Evolutionary conservation across 2,888 invertebrate genomes (phyloP).

Genomic region (Smittia sp.): DNA sequence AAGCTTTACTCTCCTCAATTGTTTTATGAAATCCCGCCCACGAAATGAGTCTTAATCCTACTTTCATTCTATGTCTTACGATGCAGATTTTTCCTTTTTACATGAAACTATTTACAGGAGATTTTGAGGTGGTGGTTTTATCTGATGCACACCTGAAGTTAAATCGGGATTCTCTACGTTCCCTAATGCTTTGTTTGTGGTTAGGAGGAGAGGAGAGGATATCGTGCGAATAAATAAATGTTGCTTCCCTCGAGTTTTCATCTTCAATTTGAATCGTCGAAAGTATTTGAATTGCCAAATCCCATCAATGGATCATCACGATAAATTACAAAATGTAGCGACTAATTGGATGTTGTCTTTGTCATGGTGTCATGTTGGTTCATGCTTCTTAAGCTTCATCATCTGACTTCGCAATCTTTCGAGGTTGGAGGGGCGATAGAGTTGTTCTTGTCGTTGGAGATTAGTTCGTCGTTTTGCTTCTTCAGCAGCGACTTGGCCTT

Average conservation of each 20-base stretch:
- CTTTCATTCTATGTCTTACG: constrained; percentile 3
- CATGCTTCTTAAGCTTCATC: constrained; percentile 32
- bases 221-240: neutral
- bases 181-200: too few relatives aligned
- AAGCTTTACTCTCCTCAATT: neutral
- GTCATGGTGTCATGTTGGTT: constrained; percentile 12
- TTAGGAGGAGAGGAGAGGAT: too few relatives aligned
- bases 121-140: constrained; percentile 1
- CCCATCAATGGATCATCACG: too few relatives aligned
- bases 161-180: neutral
- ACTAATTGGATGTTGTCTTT: neutral
- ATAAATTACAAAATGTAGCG: too few relatives aligned
- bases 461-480: neutral
- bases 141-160: neutral
- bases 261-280: neutral
- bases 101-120: constrained; percentile 3
- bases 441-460: neutral
- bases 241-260: neutral
- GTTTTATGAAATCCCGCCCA: neutral
- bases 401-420: constrained; percentile 37
- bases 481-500: constrained; percentile 41
- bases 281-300: too few relatives aligned
- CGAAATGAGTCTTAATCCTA: neutral
- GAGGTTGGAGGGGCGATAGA: constrained; percentile 1
- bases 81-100: neutral